These are phyloP conservation scores for Petrocephalus zakoni DNA, from an alignment of 2,113 vertebrate genomes.

Conservation along the genomic window DNA sequence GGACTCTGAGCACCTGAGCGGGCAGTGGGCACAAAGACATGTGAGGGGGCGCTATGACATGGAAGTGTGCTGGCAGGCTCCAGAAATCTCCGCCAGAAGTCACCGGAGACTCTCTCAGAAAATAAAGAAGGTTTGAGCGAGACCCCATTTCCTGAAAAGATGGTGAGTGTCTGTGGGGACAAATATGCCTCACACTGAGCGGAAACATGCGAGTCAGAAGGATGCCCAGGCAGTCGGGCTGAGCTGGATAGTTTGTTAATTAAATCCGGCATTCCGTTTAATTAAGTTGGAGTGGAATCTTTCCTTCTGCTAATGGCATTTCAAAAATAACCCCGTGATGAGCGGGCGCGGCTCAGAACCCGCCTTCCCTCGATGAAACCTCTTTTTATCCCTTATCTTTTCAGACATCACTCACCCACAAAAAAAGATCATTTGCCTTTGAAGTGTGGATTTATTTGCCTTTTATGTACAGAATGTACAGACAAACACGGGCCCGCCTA, in stretches of 20 bases:
- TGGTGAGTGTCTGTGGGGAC: neutral
- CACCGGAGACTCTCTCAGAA: neutral
- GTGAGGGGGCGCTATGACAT: neutral
- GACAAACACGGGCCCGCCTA: neutral
- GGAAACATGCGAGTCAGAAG: neutral
- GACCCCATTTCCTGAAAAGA: slow-evolving; percentile 2
- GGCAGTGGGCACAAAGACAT: neutral
- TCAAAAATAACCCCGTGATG: slow-evolving; percentile 14
- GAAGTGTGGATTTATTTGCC: neutral
- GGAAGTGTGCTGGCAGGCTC: neutral
- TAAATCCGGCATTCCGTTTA: slow-evolving; percentile 20
- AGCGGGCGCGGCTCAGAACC: neutral
- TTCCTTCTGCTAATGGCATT: slow-evolving; percentile 17
- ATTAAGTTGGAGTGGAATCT: slow-evolving; percentile 22
- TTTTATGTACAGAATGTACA: neutral
- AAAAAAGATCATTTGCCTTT: neutral
- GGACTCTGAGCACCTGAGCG: neutral
- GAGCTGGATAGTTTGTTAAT: neutral
- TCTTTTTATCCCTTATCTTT: neutral
- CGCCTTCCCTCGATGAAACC: neutral
- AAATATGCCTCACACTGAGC: neutral
- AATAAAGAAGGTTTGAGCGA: neutral
- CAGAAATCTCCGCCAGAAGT: neutral
- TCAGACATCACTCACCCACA: neutral
- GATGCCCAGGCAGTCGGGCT: neutral